Evolutionary conservation across 1,140 invertebrate species (phyloP).

Genomic region (Drosophila pseudoananassae): DNA sequence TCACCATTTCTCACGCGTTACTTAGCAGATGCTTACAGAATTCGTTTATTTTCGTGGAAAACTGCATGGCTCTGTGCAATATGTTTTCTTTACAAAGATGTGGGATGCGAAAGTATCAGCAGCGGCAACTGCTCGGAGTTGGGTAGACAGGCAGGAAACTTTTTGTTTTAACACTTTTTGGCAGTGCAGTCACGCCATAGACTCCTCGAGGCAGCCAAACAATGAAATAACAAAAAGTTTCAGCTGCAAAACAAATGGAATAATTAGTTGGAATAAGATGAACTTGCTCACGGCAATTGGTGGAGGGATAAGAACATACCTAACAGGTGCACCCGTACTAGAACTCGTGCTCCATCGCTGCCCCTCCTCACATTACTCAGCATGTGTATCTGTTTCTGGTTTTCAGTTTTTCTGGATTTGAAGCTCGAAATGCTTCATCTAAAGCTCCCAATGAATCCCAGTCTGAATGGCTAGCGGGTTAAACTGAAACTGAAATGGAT

Average conservation of each 20-base stretch:
- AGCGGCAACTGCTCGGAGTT: neutral
- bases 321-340: constrained; percentile 20
- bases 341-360: neutral
- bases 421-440: constrained; percentile 12
- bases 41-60: constrained; percentile 30
- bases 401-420: constrained; percentile 11
- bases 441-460: constrained; percentile 3
- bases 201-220: constrained; percentile 28
- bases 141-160: constrained; percentile 13
- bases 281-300: constrained; percentile 27
- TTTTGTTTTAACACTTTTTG: constrained; percentile 29
- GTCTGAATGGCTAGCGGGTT: constrained; percentile 5
- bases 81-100: constrained; percentile 12
- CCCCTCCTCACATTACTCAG: constrained; percentile 7
- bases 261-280: constrained; percentile 58
- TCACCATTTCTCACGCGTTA: constrained; percentile 30
- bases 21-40: constrained; percentile 25
- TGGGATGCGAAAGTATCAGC: constrained; percentile 2
- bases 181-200: constrained; percentile 62
- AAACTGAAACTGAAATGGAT: neutral
- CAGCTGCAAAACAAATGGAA: constrained; percentile 64
- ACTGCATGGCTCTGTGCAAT: constrained; percentile 44
- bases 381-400: constrained; percentile 25
- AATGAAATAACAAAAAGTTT: constrained; percentile 39
- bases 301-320: constrained; percentile 1